Evolutionary conservation across 1,140 invertebrate species (phyloP), one percentile per base, ranked within the genome.

Genomic region (Platyscapa corneri): DNA sequence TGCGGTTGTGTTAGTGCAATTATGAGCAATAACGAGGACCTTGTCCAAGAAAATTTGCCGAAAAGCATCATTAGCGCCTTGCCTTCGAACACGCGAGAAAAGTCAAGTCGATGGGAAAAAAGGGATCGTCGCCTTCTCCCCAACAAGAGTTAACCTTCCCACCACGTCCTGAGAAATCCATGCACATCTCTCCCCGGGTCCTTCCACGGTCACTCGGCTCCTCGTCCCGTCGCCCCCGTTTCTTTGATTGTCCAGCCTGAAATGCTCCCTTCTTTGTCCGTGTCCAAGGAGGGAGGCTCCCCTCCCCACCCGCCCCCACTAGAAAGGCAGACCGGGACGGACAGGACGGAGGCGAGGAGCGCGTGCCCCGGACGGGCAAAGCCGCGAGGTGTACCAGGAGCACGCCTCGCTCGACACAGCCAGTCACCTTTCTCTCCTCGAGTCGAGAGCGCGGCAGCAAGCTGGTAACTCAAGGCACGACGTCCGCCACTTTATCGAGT

Each of bases 381-480:
- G 76, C 53, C 30, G 32, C 76, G 76, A 70, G 83, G 76, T 74
- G 70, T 80, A 80, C 76, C 82, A 64, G 88, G 90, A 91, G 90
- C 88, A 90, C 89, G 88, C 87, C 89, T 90, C 87, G 87, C 86
- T 80, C 34, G 14, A 42, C 34, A 86, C 87, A 87, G 88, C 87
- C 91, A 92, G 91, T 92, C 91, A 91, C 91, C 91, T 92, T 92
- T 92, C 91, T 92, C 91, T 92, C 90, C 84, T 92, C 91, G 91
- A 90, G 91, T 23, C 75, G 85, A 83, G 81, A 86, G 87, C 86
- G 78, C 75, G 46, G 85, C 77, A 64, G 49, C 49, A 37, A 0
- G 30, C 75, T 56, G n/a, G 75, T 34, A 56, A 20, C 27, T n/a
- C 75, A 18, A 34, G 23, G 39, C n/a, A 56, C 30, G 32, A 30